Conservation (phyloP, 2,113 vertebrate species). For the Eublepharis macularius region DNA sequence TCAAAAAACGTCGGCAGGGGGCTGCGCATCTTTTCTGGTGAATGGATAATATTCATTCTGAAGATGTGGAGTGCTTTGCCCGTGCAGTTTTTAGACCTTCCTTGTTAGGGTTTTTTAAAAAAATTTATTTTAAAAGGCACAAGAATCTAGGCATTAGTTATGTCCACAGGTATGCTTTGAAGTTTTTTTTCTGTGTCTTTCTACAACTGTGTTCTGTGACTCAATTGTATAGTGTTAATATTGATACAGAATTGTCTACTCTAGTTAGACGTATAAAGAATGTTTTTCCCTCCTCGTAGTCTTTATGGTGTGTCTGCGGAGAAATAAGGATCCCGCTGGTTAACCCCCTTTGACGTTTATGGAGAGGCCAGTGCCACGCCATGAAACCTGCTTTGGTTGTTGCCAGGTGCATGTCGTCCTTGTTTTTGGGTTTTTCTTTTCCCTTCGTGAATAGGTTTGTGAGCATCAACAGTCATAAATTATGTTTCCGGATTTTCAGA, state of each 20-base stretch:
- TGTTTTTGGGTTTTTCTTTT: conserved; percentile 60
- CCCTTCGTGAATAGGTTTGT: conserved; percentile 84
- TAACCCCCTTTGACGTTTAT: conserved; percentile 83
- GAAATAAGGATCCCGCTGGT: conserved; percentile 86
- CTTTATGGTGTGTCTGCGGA: conserved; percentile 90
- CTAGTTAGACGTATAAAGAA: conserved; percentile 90
- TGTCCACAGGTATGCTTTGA: conserved; percentile 88
- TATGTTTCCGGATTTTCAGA: conserved; percentile 91
- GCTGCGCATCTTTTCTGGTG: conserved; percentile 44
- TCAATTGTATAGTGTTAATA: conserved; percentile 98
- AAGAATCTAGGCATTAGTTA: conserved; percentile 89
- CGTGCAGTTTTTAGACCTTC: conserved; percentile 75
- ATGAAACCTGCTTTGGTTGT: conserved; percentile 92
- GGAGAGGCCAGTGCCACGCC: conserved; percentile 84
- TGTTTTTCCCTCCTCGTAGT: conserved; percentile 88
- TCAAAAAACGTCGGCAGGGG: conserved; percentile 34
- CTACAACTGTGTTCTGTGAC: conserved; percentile 97
- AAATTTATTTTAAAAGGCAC: conserved; percentile 86
- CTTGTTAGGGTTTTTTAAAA: conserved; percentile 69
- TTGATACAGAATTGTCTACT: conserved; percentile 90
- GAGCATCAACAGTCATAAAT: conserved; percentile 89
- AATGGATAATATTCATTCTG: conserved; percentile 71
- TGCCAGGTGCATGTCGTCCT: conserved; percentile 94
- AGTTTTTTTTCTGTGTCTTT: conserved; percentile 92
- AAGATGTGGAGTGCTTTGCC: conserved; percentile 69